These are phyloP conservation scores for Oplegnathus fasciatus DNA, from an alignment of 2,113 vertebrate genomes.

Conservation along the genomic window DNA sequence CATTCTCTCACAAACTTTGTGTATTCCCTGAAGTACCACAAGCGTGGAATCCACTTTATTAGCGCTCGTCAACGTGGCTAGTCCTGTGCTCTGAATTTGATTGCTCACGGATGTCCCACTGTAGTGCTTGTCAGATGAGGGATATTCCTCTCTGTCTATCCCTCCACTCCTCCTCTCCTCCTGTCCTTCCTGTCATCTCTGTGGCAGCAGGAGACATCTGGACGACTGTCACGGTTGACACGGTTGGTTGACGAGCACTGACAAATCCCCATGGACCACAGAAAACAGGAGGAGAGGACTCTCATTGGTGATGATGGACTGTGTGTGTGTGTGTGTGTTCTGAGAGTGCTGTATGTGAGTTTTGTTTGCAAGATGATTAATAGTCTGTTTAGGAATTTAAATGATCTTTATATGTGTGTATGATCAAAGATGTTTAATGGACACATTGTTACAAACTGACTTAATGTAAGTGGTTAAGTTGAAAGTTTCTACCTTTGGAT, in stretches of 20 bases:
- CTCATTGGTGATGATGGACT: conserved; percentile 78
- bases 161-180: conserved; percentile 63
- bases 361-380: conserved; percentile 60
- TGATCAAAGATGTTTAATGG: conserved; percentile 29
- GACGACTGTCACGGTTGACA: conserved; percentile 88
- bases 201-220: conserved; percentile 87
- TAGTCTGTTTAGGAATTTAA: conserved; percentile 55
- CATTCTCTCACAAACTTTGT: conserved; percentile 63
- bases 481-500: neutral
- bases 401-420: conserved; percentile 30
- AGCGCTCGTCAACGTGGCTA: conserved; percentile 76
- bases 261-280: conserved; percentile 82
- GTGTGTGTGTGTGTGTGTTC: conserved; percentile 41
- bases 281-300: conserved; percentile 77
- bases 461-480: neutral
- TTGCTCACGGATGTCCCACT: conserved; percentile 70
- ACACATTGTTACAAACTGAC: conserved; percentile 6
- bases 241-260: conserved; percentile 84
- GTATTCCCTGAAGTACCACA: conserved; percentile 66
- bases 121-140: conserved; percentile 73
- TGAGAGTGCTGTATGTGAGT: conserved; percentile 21
- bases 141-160: conserved; percentile 69
- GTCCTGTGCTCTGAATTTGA: conserved; percentile 70
- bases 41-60: conserved; percentile 73
- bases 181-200: conserved; percentile 76